Evolutionary conservation across 2,113 vertebrate genomes (phyloP).

Genomic region (Ptychochromis oligacanthus): DNA sequence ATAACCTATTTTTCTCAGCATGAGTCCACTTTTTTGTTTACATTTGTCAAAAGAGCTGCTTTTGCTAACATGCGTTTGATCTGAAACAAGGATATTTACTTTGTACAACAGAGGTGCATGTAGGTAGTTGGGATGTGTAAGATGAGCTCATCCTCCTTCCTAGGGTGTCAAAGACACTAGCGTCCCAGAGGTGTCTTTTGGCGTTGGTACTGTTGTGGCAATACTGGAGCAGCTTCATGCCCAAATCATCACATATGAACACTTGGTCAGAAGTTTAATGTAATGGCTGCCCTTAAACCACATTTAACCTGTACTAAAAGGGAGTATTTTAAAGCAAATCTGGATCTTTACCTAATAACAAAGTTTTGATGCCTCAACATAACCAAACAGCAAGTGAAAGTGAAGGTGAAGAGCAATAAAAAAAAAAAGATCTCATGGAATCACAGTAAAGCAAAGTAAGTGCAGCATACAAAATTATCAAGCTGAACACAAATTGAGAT

Average conservation of each 20-base stretch:
- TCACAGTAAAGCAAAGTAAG: no score
- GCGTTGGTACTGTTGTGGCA: neutral
- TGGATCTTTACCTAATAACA: neutral
- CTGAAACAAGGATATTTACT: neutral
- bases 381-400: neutral
- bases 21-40: conserved; percentile 28
- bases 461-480: no score
- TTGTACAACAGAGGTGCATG: neutral
- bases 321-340: neutral
- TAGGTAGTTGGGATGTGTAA: neutral
- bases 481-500: no score
- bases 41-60: neutral
- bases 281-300: neutral
- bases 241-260: neutral
- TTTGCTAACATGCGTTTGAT: conserved; percentile 19
- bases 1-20: conserved; percentile 14
- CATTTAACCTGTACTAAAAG: neutral
- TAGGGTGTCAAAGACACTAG: neutral
- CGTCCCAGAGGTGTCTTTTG: neutral
- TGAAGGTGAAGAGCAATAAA: neutral
- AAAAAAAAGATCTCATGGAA: no score
- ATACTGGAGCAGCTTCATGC: neutral
- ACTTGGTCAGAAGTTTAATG: neutral
- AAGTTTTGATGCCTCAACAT: neutral
- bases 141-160: neutral